These are phyloP conservation scores for Pantherophis vulpinus DNA, from an alignment of 2,797 vertebrate species.

Conservation along the genomic window DNA sequence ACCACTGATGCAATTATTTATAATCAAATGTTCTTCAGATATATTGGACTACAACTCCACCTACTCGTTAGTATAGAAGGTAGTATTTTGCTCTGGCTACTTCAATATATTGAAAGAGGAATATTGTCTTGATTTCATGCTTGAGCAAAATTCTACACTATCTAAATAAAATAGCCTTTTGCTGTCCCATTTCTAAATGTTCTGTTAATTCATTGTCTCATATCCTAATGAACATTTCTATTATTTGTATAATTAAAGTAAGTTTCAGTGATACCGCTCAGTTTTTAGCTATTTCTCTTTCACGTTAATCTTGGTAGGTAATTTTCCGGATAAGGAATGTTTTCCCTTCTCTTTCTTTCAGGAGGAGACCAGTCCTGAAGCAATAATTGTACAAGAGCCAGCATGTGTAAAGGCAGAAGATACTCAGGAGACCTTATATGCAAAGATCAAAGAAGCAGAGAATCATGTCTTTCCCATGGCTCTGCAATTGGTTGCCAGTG, in stretches of 20 bases:
- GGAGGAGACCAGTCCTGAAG: conserved; percentile 82
- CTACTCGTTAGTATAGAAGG: neutral
- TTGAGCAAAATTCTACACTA: neutral
- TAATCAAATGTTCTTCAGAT: neutral
- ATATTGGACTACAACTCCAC: neutral
- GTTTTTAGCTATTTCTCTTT: accelerated
- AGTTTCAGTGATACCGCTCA: neutral
- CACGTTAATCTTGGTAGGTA: neutral
- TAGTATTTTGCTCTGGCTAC: neutral
- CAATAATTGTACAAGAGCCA: conserved; percentile 81
- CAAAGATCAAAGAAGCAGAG: conserved; percentile 79
- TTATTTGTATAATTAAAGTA: accelerated
- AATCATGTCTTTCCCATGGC: conserved; percentile 79
- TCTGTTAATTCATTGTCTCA: neutral
- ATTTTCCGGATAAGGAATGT: neutral
- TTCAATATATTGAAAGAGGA: neutral
- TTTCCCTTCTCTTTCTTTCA: conserved; percentile 38
- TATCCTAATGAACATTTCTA: neutral
- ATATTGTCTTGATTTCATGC: neutral
- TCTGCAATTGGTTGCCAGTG: conserved; percentile 83
- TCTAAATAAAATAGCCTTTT: neutral
- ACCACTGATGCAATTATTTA: neutral
- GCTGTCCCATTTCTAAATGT: neutral
- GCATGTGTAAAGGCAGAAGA: conserved; percentile 69
- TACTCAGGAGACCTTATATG: conserved; percentile 72